These are phyloP conservation scores for Hemiscyllium ocellatum DNA, from an alignment of 2,113 vertebrate species.

Conservation along the genomic window DNA sequence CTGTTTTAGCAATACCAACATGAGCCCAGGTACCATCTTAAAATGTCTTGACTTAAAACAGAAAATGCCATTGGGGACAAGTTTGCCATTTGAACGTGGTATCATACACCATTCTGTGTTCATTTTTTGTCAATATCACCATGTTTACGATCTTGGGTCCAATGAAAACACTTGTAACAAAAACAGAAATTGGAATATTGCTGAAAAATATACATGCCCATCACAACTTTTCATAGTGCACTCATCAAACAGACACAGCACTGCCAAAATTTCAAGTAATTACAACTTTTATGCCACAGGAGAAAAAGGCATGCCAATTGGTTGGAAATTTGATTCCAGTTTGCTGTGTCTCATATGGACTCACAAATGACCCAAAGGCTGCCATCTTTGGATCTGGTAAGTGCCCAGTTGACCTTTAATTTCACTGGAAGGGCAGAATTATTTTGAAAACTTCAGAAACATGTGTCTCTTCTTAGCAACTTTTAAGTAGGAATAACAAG, in stretches of 20 bases:
- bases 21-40: not conserved
- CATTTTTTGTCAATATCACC: not conserved
- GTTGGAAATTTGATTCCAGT: too few relatives aligned
- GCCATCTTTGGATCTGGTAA: too few relatives aligned
- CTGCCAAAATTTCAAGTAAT: too few relatives aligned
- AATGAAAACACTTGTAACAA: not conserved
- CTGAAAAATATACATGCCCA: too few relatives aligned
- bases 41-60: not conserved
- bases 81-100: not conserved
- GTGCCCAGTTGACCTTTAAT: too few relatives aligned
- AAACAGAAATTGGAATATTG: not conserved
- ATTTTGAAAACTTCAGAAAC: not conserved
- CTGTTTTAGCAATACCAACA: not conserved
- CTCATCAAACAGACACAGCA: too few relatives aligned
- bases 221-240: too few relatives aligned
- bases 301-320: too few relatives aligned
- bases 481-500: not conserved
- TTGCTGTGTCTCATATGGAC: too few relatives aligned
- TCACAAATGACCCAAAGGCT: too few relatives aligned
- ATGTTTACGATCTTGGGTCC: not conserved
- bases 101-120: not conserved
- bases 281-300: too few relatives aligned
- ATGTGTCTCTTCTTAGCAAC: not conserved
- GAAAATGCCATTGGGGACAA: not conserved
- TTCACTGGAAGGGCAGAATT: too few relatives aligned